Base-by-base conservation (phyloP, 2,797 vertebrate species). In the Fringilla coelebs region DNA sequence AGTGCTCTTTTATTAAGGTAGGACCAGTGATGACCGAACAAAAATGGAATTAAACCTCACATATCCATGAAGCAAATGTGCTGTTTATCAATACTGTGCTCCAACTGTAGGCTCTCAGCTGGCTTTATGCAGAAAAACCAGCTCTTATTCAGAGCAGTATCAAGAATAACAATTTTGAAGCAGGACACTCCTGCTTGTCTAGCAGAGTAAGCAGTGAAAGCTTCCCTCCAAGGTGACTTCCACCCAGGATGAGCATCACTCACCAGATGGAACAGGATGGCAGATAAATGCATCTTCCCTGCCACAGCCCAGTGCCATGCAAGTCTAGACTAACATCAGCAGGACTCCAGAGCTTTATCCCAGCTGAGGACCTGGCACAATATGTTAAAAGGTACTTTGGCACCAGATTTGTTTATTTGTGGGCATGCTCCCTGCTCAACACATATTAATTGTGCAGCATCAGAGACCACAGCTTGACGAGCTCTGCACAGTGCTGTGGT, bases 221-320 rank as follows among this genome's bases (percentile, higher is more conserved):
- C 83, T 88, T 88, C 67, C 45, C 85, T 91, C 24, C 85, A 94
- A 93, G 96, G 91, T 96, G 94, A 95, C 85, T 96, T 91, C 74
- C 89, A 88, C 22, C 3, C 31, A 10, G 34, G 85, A 25, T 3
- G 16, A 91, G 71, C 57, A 51, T 36, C 2, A 2, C 61, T 84
- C 52, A 85, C 80, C 76, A 91, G 63, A 80, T 87, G 83, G 77
- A 93, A 61, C 41, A 91, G 71, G 28, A 84, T 0, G 31, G 77
- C 91, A 97, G 76, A 78, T 52, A 54, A 72, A 81, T 76, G 51
- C 67, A 84, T 88, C 80, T 89, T 82, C 68, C 52, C 62, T 63
- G 73, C 48, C 80, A 75, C 66, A 88, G 66, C 54, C 65, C 28
- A 75, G 68, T 0, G 0, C 51, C 38, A 25, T 6, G 29, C 68